Percentiles rank a stretch among this genome's conserved stretches.
Evolutionary conservation across 2,797 vertebrate genomes (phyloP).

Genomic region (Sarcoramphus papa): DNA sequence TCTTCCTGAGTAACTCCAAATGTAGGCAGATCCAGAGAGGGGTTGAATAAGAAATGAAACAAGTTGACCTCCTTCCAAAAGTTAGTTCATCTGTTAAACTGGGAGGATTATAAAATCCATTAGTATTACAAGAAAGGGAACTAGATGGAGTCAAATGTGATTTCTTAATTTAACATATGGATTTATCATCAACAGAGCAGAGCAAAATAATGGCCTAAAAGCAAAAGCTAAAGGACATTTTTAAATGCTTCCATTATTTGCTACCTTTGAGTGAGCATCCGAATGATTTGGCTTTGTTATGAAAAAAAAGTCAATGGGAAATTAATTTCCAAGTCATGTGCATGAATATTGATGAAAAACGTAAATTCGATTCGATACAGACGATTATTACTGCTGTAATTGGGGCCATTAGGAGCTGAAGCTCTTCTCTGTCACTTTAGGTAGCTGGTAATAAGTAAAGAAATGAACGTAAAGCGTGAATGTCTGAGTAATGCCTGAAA

Average conservation of each 20-base stretch:
- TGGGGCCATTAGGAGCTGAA: constrained; percentile 2
- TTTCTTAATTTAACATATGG: not conserved
- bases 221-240: not conserved
- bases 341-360: constrained; percentile 33
- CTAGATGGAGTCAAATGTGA: not conserved
- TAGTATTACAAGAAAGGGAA: not conserved
- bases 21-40: not conserved
- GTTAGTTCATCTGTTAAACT: not conserved
- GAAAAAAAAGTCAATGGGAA: constrained; percentile 12
- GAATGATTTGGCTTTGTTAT: not conserved
- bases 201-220: not conserved
- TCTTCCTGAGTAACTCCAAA: not conserved
- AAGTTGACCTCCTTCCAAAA: not conserved
- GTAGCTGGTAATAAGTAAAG: not conserved
- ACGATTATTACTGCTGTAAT: not conserved
- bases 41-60: not conserved
- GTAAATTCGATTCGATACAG: not conserved
- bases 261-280: not conserved
- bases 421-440: not conserved
- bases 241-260: not conserved
- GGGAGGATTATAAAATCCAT: not conserved
- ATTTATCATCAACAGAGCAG: not conserved
- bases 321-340: constrained; percentile 35
- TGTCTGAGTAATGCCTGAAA: not conserved
- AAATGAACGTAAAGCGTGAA: not conserved